Evolutionary conservation across 2,888 invertebrate genomes (phyloP).

Genomic region (Endomychus coccineus): DNA sequence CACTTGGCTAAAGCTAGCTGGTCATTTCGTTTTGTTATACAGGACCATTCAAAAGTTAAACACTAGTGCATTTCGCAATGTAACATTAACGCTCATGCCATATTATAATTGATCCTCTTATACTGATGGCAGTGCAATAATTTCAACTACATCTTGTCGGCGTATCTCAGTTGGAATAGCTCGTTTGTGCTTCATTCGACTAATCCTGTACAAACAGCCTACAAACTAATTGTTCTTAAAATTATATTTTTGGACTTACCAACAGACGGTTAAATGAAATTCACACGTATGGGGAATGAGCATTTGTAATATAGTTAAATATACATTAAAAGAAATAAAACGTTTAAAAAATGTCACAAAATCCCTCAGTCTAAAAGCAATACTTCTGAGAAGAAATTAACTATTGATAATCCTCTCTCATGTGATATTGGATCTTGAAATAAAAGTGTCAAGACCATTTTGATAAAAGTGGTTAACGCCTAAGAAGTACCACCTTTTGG

Average conservation of each 20-base stretch:
- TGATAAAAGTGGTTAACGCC: constrained; percentile 24
- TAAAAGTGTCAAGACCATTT: constrained; percentile 23
- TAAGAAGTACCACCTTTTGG: too few relatives aligned
- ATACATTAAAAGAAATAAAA: constrained; percentile 18
- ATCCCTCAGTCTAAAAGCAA: constrained; percentile 20
- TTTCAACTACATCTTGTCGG: too few relatives aligned
- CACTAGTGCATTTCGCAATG: too few relatives aligned
- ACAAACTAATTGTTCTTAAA: too few relatives aligned
- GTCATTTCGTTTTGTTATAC: too few relatives aligned
- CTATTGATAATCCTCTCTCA: constrained; percentile 15
- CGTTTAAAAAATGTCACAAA: constrained; percentile 23
- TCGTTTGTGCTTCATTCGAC: too few relatives aligned
- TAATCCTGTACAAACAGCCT: too few relatives aligned
- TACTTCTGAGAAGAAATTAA: constrained; percentile 16
- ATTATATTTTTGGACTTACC: constrained; percentile 5
- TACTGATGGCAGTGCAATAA: too few relatives aligned
- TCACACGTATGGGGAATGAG: constrained; percentile 11
- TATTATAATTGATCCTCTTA: too few relatives aligned
- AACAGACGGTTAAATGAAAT: constrained; percentile 4
- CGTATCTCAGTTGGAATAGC: too few relatives aligned
- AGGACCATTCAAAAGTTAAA: too few relatives aligned
- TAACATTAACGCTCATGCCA: too few relatives aligned
- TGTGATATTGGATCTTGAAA: constrained; percentile 21
- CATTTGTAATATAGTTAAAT: constrained; percentile 15
- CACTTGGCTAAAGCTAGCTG: constrained; percentile 38